These are phyloP conservation scores for Brachypteracias leptosomus DNA, from an alignment of 2,113 vertebrate genomes.

Conservation along the genomic window DNA sequence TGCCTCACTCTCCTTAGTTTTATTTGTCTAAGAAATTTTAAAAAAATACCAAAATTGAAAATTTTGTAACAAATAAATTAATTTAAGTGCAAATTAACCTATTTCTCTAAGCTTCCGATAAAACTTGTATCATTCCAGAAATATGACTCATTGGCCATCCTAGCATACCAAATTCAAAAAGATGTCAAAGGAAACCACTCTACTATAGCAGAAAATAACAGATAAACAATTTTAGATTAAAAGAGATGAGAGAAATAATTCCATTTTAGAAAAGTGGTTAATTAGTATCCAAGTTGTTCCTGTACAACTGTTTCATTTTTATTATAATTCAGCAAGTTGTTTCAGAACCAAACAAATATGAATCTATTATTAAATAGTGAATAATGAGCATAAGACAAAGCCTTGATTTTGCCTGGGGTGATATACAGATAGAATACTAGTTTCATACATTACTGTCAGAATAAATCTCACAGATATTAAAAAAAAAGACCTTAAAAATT, in stretches of 20 bases:
- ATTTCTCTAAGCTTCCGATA: background rate
- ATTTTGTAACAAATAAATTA: background rate
- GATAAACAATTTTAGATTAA: background rate
- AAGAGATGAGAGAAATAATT: background rate
- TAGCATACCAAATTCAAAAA: background rate
- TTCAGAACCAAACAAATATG: background rate
- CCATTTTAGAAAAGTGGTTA: background rate
- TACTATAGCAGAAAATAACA: background rate
- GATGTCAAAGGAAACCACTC: accelerated
- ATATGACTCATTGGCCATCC: background rate
- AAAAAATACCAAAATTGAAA: background rate
- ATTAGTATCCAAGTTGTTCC: background rate
- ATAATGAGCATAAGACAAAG: background rate
- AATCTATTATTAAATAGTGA: background rate
- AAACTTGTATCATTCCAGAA: background rate
- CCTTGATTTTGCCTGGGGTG: background rate
- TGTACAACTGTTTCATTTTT: background rate
- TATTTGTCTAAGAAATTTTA: background rate
- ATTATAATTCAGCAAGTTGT: background rate
- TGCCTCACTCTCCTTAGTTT: background rate
- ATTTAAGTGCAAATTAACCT: background rate
- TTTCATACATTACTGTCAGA: background rate
- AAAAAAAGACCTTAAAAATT: background rate
- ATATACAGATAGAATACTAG: background rate
- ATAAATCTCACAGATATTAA: background rate